A percentile compares a stretch with the other conserved stretches of the same genome.
These are phyloP conservation scores for Athalia cordata DNA, from an alignment of 2,888 invertebrate genomes.

Conservation along the genomic window DNA sequence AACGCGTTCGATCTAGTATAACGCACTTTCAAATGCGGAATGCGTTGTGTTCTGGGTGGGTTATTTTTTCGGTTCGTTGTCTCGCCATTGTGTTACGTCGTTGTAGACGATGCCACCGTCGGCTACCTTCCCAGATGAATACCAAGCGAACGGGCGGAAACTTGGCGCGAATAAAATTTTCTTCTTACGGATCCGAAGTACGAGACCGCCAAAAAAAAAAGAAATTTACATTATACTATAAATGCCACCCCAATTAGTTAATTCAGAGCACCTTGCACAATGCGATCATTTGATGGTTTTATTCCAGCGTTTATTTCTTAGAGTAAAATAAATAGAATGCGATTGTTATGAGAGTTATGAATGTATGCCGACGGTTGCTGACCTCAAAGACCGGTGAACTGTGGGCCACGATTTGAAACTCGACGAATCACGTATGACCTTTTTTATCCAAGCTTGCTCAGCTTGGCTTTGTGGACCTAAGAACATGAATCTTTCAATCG, in stretches of 20 bases:
- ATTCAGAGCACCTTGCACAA: too few relatives aligned
- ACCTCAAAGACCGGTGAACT: constrained; percentile 15
- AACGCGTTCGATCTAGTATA: constrained; percentile 54
- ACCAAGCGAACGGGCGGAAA: constrained; percentile 58
- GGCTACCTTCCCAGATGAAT: constrained; percentile 59
- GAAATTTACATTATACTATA: too few relatives aligned
- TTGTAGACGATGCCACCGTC: constrained; percentile 59
- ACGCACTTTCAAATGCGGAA: constrained; percentile 60
- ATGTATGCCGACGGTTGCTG: neutral
- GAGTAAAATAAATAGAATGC: too few relatives aligned
- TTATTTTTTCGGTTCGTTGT: constrained; percentile 70
- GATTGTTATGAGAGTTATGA: neutral
- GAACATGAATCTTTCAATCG: constrained; percentile 44
- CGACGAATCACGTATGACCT: constrained; percentile 20
- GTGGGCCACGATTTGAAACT: neutral
- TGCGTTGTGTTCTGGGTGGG: constrained; percentile 66
- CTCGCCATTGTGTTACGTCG: constrained; percentile 68
- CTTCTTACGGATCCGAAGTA: constrained; percentile 24
- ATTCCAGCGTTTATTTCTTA: too few relatives aligned
- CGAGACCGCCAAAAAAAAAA: neutral
- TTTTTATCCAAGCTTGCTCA: constrained; percentile 31
- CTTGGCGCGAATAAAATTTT: constrained; percentile 37
- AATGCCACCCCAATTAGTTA: too few relatives aligned
- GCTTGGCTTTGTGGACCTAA: constrained; percentile 22
- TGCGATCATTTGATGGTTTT: too few relatives aligned